A percentile compares a stretch with the other conserved stretches of the same genome.
phyloP scores from a whole-genome alignment of 2,113 vertebrate genomes.

The Amblyornis subalaris region DNA sequence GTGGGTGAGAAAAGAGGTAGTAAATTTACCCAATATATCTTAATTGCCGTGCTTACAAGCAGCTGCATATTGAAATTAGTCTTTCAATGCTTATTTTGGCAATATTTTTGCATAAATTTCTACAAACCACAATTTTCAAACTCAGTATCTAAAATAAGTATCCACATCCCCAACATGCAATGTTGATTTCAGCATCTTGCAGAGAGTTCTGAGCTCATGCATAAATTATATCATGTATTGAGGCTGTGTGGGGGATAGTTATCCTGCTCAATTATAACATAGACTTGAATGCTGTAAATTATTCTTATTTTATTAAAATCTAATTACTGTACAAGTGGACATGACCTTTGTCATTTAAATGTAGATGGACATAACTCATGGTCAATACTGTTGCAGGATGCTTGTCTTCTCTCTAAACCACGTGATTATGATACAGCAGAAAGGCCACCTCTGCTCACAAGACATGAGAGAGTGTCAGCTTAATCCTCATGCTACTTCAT shows the following conservation, averaged over 20 bases:
- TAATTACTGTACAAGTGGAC: neutral
- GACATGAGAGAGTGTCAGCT: neutral
- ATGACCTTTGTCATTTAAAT: neutral
- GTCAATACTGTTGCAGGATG: neutral
- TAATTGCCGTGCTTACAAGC: conserved; percentile 47
- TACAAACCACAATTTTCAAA: conserved; percentile 36
- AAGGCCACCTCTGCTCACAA: neutral
- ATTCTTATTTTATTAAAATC: conserved; percentile 5
- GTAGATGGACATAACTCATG: neutral
- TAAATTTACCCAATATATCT: conserved; percentile 22
- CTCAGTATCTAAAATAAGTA: conserved; percentile 15
- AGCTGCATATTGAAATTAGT: conserved; percentile 46
- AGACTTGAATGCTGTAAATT: neutral
- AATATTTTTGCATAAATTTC: conserved; percentile 54
- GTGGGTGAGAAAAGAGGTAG: conserved; percentile 24
- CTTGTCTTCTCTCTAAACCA: neutral
- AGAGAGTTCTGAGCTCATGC: neutral
- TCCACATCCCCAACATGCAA: neutral
- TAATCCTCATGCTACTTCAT: neutral
- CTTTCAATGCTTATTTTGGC: conserved; percentile 54
- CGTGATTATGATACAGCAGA: neutral
- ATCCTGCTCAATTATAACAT: neutral
- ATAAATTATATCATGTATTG: neutral
- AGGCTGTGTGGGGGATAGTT: neutral
- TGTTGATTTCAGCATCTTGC: conserved; percentile 42